Percentiles rank a stretch among this genome's conserved stretches.
Evolutionary conservation across 2,888 invertebrate genomes (phyloP).

Genomic region (Drosophila glabriapex): DNA sequence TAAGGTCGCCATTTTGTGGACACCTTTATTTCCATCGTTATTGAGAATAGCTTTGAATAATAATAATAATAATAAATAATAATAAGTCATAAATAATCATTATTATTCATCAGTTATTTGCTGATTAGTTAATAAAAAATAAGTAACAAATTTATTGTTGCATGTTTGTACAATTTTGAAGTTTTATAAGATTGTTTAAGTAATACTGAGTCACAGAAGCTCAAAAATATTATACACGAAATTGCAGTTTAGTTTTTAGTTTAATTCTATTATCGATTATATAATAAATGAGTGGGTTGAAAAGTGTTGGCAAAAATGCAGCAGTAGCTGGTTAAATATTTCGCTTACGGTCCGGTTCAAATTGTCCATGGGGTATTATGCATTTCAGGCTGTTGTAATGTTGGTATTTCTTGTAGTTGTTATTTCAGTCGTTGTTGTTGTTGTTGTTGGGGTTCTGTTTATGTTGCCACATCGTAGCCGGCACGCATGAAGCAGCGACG

Average conservation of each 20-base stretch:
- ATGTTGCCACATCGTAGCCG: slow-evolving; percentile 74
- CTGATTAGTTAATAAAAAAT: neutral
- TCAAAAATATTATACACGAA: too few relatives aligned
- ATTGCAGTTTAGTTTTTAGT: too few relatives aligned
- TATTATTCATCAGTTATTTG: neutral
- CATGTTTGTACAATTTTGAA: neutral
- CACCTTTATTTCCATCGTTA: neutral
- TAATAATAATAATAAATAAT: neutral
- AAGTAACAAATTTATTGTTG: neutral
- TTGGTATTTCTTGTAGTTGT: slow-evolving; percentile 31
- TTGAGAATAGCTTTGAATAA: neutral
- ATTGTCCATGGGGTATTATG: slow-evolving; percentile 45
- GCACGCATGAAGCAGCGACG: slow-evolving; percentile 69
- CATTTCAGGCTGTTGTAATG: slow-evolving; percentile 14
- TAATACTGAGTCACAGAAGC: too few relatives aligned
- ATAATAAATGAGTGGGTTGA: neutral
- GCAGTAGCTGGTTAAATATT: neutral
- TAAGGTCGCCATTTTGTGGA: neutral
- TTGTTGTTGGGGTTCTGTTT: slow-evolving; percentile 67
- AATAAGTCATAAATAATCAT: neutral
- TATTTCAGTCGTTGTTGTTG: slow-evolving; percentile 38
- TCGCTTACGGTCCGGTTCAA: slow-evolving; percentile 8
- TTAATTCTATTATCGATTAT: too few relatives aligned
- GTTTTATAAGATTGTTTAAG: neutral
- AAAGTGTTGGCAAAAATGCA: neutral